Evolutionary conservation across 2,888 invertebrate species (phyloP).

Genomic region (Volucella bombylans): DNA sequence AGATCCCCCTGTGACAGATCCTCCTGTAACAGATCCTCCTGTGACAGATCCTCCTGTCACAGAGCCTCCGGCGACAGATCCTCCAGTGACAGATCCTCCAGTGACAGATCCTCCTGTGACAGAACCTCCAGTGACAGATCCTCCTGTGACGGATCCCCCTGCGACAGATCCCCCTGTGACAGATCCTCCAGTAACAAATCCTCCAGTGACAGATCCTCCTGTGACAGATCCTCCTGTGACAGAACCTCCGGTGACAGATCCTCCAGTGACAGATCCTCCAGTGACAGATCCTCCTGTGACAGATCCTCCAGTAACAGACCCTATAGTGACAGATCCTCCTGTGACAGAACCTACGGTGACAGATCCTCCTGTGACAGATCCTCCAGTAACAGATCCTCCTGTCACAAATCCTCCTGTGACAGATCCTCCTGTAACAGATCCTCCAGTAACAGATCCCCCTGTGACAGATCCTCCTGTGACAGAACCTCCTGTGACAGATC

Average conservation of each 20-base stretch:
- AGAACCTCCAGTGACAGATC: neutral
- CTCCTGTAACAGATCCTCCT: neutral
- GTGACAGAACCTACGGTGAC: neutral
- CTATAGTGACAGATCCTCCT: neutral
- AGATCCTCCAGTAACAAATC: neutral
- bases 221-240: neutral
- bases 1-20: neutral
- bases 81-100: neutral
- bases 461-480: neutral
- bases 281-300: neutral
- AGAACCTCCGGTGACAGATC: neutral
- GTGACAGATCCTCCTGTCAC: neutral
- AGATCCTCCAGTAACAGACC: neutral
- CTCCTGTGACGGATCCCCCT: neutral
- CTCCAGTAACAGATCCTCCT: conserved; percentile 23
- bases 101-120: conserved; percentile 3
- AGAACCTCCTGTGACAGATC: neutral
- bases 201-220: neutral
- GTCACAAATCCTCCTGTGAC: neutral
- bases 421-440: neutral
- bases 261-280: conserved; percentile 1
- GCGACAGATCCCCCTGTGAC: neutral
- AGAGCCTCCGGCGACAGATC: neutral
- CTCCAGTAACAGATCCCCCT: neutral
- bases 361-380: neutral